These are phyloP conservation scores for Uria lomvia DNA, from an alignment of 2,113 vertebrate species.

Conservation along the genomic window DNA sequence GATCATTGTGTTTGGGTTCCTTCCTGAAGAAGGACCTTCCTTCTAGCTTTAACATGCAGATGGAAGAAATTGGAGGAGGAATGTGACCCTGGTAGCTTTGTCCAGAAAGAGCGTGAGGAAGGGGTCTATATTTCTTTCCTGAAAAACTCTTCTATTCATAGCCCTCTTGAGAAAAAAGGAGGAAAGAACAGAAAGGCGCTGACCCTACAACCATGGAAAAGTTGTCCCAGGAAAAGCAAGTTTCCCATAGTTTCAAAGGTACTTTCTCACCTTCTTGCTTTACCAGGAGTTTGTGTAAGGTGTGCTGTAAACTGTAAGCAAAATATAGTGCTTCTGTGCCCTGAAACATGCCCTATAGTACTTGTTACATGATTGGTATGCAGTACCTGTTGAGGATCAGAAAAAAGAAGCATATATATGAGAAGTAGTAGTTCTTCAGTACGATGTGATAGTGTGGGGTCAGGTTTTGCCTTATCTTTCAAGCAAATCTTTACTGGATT, in stretches of 20 bases:
- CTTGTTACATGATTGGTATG: background rate
- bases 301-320: background rate
- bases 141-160: background rate
- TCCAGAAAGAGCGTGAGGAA: background rate
- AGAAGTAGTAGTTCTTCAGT: background rate
- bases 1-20: accelerated
- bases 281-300: background rate
- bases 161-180: background rate
- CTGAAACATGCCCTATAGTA: background rate
- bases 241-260: background rate
- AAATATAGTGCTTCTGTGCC: background rate
- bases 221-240: background rate
- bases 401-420: background rate
- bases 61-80: background rate
- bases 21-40: background rate
- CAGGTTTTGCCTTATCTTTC: background rate
- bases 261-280: background rate
- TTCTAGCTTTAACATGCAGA: background rate
- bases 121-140: background rate
- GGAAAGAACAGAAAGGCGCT: background rate
- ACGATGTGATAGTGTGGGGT: background rate
- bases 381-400: background rate
- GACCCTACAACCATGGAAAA: background rate
- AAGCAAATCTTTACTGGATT: background rate
- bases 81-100: background rate